Conservation (phyloP, 1,140 invertebrate genomes). For the Pseudomyrmex pallidus region DNA sequence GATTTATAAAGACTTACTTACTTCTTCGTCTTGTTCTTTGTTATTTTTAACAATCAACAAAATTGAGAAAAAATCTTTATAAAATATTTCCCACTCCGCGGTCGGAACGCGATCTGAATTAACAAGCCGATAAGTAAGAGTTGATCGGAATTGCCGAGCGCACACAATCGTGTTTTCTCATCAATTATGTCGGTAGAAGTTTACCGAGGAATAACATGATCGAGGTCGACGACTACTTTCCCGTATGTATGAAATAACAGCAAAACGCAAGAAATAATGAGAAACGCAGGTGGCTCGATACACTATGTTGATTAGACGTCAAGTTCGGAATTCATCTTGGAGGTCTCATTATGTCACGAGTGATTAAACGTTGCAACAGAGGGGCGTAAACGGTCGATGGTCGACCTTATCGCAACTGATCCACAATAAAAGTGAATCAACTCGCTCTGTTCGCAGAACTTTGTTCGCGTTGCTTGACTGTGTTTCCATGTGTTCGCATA, state of each 20-base stretch:
- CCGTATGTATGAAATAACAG: slow-evolving; percentile 29
- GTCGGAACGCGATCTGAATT: not conserved
- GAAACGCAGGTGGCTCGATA: slow-evolving; percentile 32
- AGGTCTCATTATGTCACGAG: slow-evolving; percentile 64
- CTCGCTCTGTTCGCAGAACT: not conserved
- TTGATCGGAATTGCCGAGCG: not conserved
- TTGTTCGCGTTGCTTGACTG: not conserved
- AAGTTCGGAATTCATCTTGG: slow-evolving; percentile 30
- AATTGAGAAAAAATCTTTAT: no score
- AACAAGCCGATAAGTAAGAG: not conserved
- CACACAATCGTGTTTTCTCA: not conserved
- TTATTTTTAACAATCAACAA: no score
- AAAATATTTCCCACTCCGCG: not conserved
- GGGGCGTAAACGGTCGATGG: slow-evolving; percentile 33
- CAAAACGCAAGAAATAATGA: not conserved
- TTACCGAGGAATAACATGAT: not conserved
- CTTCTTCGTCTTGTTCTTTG: not conserved
- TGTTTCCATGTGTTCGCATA: no score
- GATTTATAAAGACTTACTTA: no score
- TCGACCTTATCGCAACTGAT: slow-evolving; percentile 9
- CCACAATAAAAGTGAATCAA: slow-evolving; percentile 24
- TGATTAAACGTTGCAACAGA: slow-evolving; percentile 57
- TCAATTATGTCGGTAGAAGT: not conserved
- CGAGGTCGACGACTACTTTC: not conserved
- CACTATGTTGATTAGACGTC: not conserved